phyloP scores from a whole-genome alignment of 2,113 vertebrate species.

The Catagonus wagneri region DNA sequence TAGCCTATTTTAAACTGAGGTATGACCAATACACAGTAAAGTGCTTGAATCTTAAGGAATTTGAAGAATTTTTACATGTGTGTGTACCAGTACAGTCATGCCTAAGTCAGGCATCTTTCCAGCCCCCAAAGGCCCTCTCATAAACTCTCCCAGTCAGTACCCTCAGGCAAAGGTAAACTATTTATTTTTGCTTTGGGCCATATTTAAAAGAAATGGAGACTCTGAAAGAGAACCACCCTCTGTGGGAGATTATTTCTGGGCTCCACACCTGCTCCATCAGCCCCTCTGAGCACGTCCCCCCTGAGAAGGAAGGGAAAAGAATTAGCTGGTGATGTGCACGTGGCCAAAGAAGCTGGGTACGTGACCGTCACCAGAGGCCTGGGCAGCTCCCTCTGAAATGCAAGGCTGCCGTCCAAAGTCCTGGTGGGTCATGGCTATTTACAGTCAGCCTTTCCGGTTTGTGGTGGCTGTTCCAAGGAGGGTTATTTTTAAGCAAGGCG shows the following conservation, averaged over 20 bases:
- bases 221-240: background rate
- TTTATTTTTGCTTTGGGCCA: background rate
- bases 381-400: background rate
- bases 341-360: background rate
- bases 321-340: background rate
- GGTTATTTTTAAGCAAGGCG: constrained; percentile 83
- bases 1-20: background rate
- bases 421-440: constrained; percentile 75
- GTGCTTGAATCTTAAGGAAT: background rate
- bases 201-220: background rate
- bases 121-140: background rate
- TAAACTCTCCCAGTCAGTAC: background rate
- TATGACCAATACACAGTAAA: background rate
- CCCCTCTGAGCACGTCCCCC: background rate
- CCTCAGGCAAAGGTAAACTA: background rate
- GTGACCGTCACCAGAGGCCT: constrained; percentile 5
- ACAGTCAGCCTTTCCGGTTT: constrained; percentile 72
- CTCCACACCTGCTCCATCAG: background rate
- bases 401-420: constrained; percentile 63
- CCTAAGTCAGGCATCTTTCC: background rate
- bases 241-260: background rate
- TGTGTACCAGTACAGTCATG: background rate
- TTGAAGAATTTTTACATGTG: background rate
- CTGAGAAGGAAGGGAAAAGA: background rate
- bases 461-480: constrained; percentile 27